Conservation (phyloP, 2,113 vertebrate species). For the Oriolus oriolus region DNA sequence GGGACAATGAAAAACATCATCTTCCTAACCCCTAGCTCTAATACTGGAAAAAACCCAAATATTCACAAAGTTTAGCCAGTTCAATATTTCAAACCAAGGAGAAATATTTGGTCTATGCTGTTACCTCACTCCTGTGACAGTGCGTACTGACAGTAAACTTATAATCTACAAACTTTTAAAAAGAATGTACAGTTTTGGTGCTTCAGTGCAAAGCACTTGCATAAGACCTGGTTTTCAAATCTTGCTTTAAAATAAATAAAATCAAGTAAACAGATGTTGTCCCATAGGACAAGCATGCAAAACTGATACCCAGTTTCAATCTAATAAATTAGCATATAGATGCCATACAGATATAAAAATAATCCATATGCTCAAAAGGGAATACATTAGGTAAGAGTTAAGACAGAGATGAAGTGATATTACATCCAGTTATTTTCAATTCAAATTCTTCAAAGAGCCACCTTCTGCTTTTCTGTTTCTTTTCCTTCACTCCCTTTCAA, state of each 20-base stretch:
- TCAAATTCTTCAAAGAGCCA: background rate
- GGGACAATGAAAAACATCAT: background rate
- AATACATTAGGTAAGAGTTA: background rate
- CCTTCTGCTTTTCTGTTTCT: background rate
- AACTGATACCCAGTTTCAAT: background rate
- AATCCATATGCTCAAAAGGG: background rate
- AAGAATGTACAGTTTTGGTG: background rate
- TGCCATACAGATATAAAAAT: background rate
- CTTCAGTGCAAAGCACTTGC: background rate
- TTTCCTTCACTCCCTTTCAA: background rate
- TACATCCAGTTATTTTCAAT: background rate
- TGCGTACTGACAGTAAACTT: background rate
- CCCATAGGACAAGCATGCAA: background rate
- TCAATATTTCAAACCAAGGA: background rate
- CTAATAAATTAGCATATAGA: background rate
- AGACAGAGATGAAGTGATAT: background rate
- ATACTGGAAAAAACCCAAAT: background rate
- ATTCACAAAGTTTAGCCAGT: background rate
- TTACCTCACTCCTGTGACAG: background rate
- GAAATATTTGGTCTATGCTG: background rate
- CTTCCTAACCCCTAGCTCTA: background rate
- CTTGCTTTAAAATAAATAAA: background rate
- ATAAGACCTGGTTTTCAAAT: background rate
- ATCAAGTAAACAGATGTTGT: background rate
- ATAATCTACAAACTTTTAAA: background rate